Evolutionary conservation across 2,113 vertebrate genomes (phyloP).

Genomic region (Triplophysa siluroides): DNA sequence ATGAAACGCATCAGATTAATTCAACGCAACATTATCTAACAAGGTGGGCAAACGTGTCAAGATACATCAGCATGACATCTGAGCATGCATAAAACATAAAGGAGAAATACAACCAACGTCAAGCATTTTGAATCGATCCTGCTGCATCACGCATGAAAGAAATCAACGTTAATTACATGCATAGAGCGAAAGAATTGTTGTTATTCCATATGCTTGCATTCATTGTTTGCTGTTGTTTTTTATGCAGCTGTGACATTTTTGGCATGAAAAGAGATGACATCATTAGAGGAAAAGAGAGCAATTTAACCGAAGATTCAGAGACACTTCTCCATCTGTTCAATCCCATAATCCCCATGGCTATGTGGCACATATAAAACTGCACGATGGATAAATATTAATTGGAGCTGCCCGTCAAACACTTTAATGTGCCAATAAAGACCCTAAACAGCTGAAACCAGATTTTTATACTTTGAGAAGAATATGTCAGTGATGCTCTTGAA

Average conservation of each 20-base stretch:
- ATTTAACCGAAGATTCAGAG: not conserved
- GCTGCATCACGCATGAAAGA: not conserved
- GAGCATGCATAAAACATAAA: slow-evolving; percentile 5
- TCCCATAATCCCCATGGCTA: slow-evolving; percentile 6
- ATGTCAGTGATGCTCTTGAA: too few relatives aligned
- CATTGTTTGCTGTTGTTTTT: not conserved
- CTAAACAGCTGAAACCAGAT: too few relatives aligned
- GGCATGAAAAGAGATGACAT: not conserved
- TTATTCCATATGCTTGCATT: not conserved
- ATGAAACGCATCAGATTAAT: slow-evolving; percentile 29
- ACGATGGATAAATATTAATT: slow-evolving; percentile 16
- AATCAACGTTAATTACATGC: not conserved
- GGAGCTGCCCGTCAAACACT: slow-evolving; percentile 24
- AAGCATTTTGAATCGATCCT: slow-evolving; percentile 9
- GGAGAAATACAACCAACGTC: not conserved
- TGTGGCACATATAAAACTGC: not conserved
- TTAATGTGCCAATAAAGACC: too few relatives aligned
- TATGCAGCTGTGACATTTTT: not conserved
- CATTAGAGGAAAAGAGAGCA: not conserved
- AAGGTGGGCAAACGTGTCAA: slow-evolving; percentile 1
- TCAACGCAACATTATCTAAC: slow-evolving; percentile 6
- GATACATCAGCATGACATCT: not conserved
- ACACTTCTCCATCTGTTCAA: not conserved
- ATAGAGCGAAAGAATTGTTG: not conserved
- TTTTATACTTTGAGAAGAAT: too few relatives aligned